Evolutionary conservation across 1,140 invertebrate genomes (phyloP), one percentile per base, ranked within the genome.

Genomic region (Sipha flava): DNA sequence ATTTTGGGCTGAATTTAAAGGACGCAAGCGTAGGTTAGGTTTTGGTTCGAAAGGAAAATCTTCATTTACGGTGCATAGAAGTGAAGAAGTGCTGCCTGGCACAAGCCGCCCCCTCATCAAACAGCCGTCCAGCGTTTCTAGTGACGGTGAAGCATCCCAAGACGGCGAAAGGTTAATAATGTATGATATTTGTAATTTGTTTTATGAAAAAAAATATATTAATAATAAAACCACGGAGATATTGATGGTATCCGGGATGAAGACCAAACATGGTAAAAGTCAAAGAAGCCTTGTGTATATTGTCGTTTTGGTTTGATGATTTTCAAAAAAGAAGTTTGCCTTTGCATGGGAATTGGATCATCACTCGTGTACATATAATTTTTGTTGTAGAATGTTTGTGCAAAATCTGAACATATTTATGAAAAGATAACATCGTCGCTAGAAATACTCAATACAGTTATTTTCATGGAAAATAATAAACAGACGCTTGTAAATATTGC

Each of bases 31-130:
- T 89, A 91, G 95, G 87, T 92, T 96, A 90, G 94, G 95, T 87
- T 97, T 97, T 88, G 94, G 94, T 86, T 93, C 94, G 88, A 94
- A 94, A 88, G 93, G 94, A 84, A 94, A 95, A 89, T 94, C 93
- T 86, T 95, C 94, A 83, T 95, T 97, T 89, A 96, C 94, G 86
- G 94, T 97, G 84, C 95, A 96, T 89, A 92, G 95, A 86, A 96
- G 94, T 85, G 95, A 97, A 88, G 95, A 97, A 87, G 92, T 97
- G 84, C 90, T 95, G 83, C 95, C 95, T 81, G 91, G 91, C 80
- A 94, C 95, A 86, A 90, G 94, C 85, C 88, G 91, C 82, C 88
- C 90, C 82, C 87, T 90, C 82, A 90, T 91, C 82, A 92, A 94
- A 84, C 90, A 90, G 83, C 92, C 94, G 84, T 95, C 93, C 81